These are phyloP conservation scores for Poeciliopsis turneri DNA, from an alignment of 2,797 vertebrate species.

Conservation along the genomic window DNA sequence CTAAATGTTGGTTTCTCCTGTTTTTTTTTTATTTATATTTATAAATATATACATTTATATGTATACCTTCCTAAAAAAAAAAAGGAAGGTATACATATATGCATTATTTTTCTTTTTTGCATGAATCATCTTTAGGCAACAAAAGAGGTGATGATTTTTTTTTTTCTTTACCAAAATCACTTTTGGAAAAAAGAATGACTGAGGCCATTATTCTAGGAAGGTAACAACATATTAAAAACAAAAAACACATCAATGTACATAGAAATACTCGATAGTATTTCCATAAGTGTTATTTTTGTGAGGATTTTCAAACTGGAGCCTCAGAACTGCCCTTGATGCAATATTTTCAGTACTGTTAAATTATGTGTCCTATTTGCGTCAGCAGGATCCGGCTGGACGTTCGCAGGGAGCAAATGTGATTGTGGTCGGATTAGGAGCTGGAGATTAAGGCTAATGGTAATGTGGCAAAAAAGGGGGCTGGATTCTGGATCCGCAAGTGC, in stretches of 20 bases:
- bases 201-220: no score
- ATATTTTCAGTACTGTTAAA: slow-evolving; percentile 8
- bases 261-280: not conserved
- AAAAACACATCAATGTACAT: not conserved
- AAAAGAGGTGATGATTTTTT: no score
- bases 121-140: no score
- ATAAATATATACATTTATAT: not conserved
- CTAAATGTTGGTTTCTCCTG: not conserved
- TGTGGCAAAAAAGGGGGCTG: slow-evolving; percentile 17
- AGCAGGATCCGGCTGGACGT: slow-evolving; percentile 22
- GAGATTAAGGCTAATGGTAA: slow-evolving; percentile 44
- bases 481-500: slow-evolving; percentile 7
- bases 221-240: not conserved
- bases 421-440: slow-evolving; percentile 31
- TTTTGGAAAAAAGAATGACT: no score
- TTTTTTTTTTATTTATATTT: not conserved
- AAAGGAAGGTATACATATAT: no score
- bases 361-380: slow-evolving; percentile 14
- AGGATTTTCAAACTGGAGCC: not conserved
- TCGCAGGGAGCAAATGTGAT: slow-evolving; percentile 28
- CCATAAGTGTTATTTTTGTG: not conserved
- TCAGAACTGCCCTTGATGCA: not conserved
- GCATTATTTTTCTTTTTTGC: no score
- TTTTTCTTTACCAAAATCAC: not conserved
- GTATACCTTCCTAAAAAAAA: no score